A percentile compares a stretch with the other conserved stretches of the same genome.
Evolutionary conservation across 2,888 invertebrate genomes (phyloP).

Genomic region (Hirtodrosophila alboralis): DNA sequence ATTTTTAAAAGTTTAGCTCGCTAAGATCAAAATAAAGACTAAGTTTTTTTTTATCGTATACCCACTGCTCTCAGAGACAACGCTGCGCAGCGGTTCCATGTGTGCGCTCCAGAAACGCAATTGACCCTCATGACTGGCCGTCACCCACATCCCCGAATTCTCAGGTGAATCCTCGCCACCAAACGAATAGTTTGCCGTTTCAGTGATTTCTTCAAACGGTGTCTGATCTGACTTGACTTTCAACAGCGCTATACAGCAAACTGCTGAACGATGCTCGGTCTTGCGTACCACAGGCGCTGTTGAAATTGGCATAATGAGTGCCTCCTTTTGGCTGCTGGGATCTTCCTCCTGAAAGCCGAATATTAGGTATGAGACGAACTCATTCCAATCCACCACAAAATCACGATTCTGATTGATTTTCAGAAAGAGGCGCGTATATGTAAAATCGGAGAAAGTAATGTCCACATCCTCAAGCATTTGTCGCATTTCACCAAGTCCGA

Average conservation of each 20-base stretch:
- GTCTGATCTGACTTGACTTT: slow-evolving; percentile 67
- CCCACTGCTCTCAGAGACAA: slow-evolving; percentile 88
- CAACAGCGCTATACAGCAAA: slow-evolving; percentile 86
- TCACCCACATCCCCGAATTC: slow-evolving; percentile 89
- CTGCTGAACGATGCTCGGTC: slow-evolving; percentile 89
- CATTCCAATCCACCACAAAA: slow-evolving; percentile 89
- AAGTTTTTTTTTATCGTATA: slow-evolving; percentile 2
- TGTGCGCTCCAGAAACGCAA: slow-evolving; percentile 91
- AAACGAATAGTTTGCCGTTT: slow-evolving; percentile 49
- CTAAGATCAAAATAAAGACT: too few relatives aligned
- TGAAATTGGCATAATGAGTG: slow-evolving; percentile 87
- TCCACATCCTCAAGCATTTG: slow-evolving; percentile 62
- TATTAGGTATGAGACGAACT: slow-evolving; percentile 90
- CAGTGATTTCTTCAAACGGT: slow-evolving; percentile 51
- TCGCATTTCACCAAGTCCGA: slow-evolving; percentile 73
- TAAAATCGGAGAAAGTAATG: slow-evolving; percentile 84
- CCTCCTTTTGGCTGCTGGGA: slow-evolving; percentile 86
- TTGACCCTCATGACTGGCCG: slow-evolving; percentile 90
- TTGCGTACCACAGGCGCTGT: slow-evolving; percentile 86
- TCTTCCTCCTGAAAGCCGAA: slow-evolving; percentile 89
- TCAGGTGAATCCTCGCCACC: slow-evolving; percentile 76
- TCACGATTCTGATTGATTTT: slow-evolving; percentile 87
- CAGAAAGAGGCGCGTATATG: slow-evolving; percentile 87
- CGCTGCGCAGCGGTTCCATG: slow-evolving; percentile 87
- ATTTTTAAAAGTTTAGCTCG: too few relatives aligned